These are phyloP conservation scores for Tadarida brasiliensis DNA, from an alignment of 2,797 vertebrate genomes.

Conservation along the genomic window DNA sequence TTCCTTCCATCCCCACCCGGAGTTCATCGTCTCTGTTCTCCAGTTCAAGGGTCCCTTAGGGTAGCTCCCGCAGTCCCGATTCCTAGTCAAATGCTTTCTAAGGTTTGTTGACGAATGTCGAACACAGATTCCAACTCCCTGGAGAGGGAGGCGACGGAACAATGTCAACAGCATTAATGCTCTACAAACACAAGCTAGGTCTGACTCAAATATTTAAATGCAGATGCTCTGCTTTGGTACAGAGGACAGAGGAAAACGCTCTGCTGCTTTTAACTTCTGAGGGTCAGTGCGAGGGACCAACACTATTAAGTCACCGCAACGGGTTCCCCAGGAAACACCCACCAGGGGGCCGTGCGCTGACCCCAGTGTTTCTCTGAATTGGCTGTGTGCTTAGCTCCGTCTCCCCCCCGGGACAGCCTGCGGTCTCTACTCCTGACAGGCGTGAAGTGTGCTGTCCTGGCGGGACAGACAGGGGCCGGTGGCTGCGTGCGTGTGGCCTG, in stretches of 20 bases:
- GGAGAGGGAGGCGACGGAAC: conserved; percentile 59
- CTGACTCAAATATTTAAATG: conserved; percentile 82
- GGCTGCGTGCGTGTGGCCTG: neutral
- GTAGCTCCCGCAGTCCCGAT: neutral
- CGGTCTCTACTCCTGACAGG: neutral
- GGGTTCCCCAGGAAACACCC: conserved; percentile 38
- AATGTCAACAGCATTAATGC: conserved; percentile 78
- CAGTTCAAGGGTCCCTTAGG: neutral
- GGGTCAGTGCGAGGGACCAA: neutral
- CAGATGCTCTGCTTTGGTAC: conserved; percentile 69
- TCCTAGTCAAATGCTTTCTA: conserved; percentile 68
- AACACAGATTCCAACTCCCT: conserved; percentile 72
- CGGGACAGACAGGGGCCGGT: neutral
- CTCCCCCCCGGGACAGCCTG: neutral
- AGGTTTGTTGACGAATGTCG: conserved; percentile 71
- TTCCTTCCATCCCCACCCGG: neutral
- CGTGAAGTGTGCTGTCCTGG: neutral
- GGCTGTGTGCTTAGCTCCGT: neutral
- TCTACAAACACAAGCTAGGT: conserved; percentile 76
- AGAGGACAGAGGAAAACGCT: neutral
- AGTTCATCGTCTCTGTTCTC: neutral
- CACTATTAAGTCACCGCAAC: conserved; percentile 52
- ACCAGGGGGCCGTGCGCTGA: neutral
- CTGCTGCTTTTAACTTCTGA: conserved; percentile 13
- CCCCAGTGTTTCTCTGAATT: neutral